Conservation (phyloP, 2,797 vertebrate genomes). For the Sylvilagus floridanus region DNA sequence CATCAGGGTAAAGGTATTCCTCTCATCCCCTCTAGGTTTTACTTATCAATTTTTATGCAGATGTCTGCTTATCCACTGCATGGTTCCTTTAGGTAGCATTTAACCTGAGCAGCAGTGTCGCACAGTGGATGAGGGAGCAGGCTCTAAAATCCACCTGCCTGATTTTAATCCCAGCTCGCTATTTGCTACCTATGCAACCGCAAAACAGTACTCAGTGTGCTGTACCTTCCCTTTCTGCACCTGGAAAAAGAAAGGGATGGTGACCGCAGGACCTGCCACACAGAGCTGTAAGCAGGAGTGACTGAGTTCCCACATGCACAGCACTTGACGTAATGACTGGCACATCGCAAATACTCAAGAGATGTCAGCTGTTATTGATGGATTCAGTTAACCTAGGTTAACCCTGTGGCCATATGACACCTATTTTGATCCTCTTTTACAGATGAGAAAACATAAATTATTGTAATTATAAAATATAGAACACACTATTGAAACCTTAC, state of each 20-base stretch:
- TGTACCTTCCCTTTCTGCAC: background rate
- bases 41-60: background rate
- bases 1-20: background rate
- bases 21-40: background rate
- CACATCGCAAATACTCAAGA: background rate
- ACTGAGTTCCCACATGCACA: background rate
- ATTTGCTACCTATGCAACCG: background rate
- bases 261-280: background rate
- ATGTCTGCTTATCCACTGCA: background rate
- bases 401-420: background rate
- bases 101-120: background rate
- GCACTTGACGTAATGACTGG: background rate
- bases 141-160: background rate
- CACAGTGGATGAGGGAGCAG: fast-evolving
- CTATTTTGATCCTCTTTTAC: background rate
- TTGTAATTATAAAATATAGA: background rate
- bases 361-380: background rate
- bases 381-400: conserved; percentile 38
- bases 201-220: background rate
- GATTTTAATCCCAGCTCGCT: background rate
- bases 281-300: background rate
- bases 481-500: background rate
- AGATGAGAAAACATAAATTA: background rate
- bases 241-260: background rate
- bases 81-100: background rate